These are phyloP conservation scores for Ficedula albicollis DNA, from an alignment of 2,797 vertebrate genomes.

Conservation along the genomic window DNA sequence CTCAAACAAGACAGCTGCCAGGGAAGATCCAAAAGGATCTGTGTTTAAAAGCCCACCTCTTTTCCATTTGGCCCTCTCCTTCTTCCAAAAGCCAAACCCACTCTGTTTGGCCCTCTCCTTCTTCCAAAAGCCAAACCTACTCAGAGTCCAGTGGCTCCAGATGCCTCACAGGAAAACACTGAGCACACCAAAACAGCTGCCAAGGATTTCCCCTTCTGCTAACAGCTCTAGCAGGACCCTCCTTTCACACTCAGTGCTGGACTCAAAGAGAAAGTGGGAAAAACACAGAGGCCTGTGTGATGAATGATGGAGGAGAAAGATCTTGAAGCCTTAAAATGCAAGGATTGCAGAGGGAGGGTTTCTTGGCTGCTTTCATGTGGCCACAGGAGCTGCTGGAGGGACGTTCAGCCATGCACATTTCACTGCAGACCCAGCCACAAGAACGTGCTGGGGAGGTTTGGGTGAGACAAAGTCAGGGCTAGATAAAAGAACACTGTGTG, in stretches of 20 bases:
- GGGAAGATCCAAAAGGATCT: background rate
- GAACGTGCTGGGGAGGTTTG: background rate
- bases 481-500: background rate
- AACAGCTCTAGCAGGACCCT: background rate
- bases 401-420: background rate
- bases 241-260: background rate
- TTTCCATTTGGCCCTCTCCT: background rate
- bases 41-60: background rate
- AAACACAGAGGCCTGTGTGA: background rate
- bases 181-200: background rate
- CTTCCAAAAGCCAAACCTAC: background rate
- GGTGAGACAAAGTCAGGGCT: background rate
- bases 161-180: background rate
- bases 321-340: background rate
- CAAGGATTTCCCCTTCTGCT: background rate
- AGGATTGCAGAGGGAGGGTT: background rate
- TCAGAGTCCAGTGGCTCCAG: background rate
- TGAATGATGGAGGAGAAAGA: background rate
- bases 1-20: background rate
- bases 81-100: background rate
- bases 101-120: background rate
- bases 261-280: background rate
- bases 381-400: background rate
- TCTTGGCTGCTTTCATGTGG: background rate
- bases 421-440: background rate